Base-by-base conservation (phyloP, 2,113 vertebrate genomes). In the Forbesichthys agassizii region DNA sequence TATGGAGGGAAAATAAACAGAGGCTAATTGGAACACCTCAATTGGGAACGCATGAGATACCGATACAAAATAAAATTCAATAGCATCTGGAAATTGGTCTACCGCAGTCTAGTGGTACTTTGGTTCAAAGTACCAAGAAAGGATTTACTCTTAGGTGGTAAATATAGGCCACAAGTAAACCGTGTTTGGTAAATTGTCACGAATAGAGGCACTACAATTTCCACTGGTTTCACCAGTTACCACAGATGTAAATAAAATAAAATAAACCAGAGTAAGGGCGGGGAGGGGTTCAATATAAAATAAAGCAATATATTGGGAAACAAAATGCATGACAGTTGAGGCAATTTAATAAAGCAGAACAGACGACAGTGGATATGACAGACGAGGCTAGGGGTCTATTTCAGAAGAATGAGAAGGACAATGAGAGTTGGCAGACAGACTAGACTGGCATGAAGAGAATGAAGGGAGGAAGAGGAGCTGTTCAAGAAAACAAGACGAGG, bases 361-460 rank as follows among this genome's bases (percentile, higher is more conserved):
- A 13, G 11, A 48, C 12, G n/a, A 56, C 6, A 56, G 54, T 9
- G 14, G 14, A 18, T 33, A 57, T 27, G 16, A 49, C 9, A 59
- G 36, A 47, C 16, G 46, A 27, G 61, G 12, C n/a, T 10, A 27
- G 33, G 55, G 10, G 33, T 48, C 48, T 27, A 48, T 33, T 61
- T 61, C 1, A 49, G 7, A 36, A 53, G 11, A 0, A 61, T 14
- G 53, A 18, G 27, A 54, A 10, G 6, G 11, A 47, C 16, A 4
- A 6, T 4, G 2, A 51, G 13, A 52, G 20, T 42, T 46, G 48
- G 14, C 20, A 69, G 13, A 68, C 64, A 61, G 59, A 77, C n/a
- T 64, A 10, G 84, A 88, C 85, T 89, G 87, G 84, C 86, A 57
- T 82, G 65, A 57, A 75, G 57, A 82, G 79, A 69, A 64, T 54